A percentile compares a stretch with the other conserved stretches of the same genome.
Conservation (phyloP, 37 sponge, comb jelly and placozoan genomes). For the Axinella damicornis region DNA sequence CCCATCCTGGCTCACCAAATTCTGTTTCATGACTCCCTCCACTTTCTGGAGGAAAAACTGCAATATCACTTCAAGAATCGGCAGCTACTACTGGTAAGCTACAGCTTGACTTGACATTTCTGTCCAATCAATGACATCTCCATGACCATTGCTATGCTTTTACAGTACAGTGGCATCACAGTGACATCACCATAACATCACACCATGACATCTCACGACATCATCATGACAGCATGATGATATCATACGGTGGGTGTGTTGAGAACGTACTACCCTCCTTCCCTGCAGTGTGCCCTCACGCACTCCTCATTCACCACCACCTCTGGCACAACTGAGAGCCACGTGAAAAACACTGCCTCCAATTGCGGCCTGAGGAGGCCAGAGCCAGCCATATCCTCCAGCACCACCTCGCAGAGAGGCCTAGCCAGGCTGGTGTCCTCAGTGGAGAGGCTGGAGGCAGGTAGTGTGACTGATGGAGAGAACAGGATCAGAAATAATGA, state of each 20-base stretch:
- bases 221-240: too few relatives aligned
- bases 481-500: slow-evolving; percentile 63
- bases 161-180: too few relatives aligned
- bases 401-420: not conserved
- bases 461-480: not conserved
- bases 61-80: slow-evolving; percentile 67
- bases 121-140: not conserved
- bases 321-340: not conserved
- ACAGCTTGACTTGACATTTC: not conserved
- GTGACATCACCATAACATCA: too few relatives aligned
- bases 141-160: not conserved
- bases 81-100: slow-evolving; percentile 42
- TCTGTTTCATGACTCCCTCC: slow-evolving; percentile 50
- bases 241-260: not conserved
- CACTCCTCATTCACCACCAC: slow-evolving; percentile 56
- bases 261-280: not conserved
- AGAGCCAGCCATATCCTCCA: not conserved
- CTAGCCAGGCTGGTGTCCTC: not conserved
- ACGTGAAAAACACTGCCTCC: slow-evolving; percentile 22
- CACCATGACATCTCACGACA: too few relatives aligned
- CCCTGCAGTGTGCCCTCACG: slow-evolving; percentile 64
- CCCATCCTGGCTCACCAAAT: slow-evolving; percentile 66
- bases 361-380: slow-evolving; percentile 59
- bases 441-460: not conserved
- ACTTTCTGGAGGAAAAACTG: slow-evolving; percentile 49